Evolutionary conservation across 2,797 vertebrate genomes (phyloP).

Genomic region (Pangasius mekongensis): DNA sequence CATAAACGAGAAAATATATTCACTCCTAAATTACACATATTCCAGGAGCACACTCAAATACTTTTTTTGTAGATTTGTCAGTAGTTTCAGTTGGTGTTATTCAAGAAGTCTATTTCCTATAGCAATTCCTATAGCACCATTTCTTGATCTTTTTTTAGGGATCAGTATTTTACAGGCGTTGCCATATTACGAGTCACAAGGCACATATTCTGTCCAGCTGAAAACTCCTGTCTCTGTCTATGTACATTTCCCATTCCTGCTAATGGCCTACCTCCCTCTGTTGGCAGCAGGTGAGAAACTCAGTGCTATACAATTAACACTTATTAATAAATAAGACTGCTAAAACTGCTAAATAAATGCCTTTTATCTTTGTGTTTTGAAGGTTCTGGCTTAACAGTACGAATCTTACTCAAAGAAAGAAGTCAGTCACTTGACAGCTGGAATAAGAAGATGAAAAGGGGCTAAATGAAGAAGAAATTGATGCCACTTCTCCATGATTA

Average conservation of each 20-base stretch:
- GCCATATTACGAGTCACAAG: conserved; percentile 75
- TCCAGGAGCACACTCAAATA: not conserved
- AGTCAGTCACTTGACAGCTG: conserved; percentile 63
- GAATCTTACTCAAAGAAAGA: conserved; percentile 71
- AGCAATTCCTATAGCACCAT: too few relatives aligned
- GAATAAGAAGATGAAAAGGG: conserved; percentile 67
- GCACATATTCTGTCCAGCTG: conserved; percentile 69
- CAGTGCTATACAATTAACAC: not conserved
- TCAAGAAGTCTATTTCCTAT: not conserved
- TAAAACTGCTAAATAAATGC: conserved; percentile 8
- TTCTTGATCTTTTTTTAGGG: conserved; percentile 66
- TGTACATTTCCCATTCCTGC: conserved; percentile 73
- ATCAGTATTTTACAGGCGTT: conserved; percentile 81
- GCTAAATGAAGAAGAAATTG: conserved; percentile 51
- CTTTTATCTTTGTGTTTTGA: conserved; percentile 39
- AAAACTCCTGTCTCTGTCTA: conserved; percentile 66
- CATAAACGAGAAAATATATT: not conserved
- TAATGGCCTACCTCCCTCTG: conserved; percentile 79
- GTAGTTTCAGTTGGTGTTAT: not conserved
- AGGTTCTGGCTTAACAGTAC: conserved; percentile 69
- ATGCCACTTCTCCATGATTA: not conserved
- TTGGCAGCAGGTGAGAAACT: conserved; percentile 82
- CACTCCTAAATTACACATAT: not conserved
- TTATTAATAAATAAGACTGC: not conserved
- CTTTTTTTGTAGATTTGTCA: not conserved